Evolutionary conservation across 2,113 vertebrate species (phyloP).

Genomic region (Rynchops niger): DNA sequence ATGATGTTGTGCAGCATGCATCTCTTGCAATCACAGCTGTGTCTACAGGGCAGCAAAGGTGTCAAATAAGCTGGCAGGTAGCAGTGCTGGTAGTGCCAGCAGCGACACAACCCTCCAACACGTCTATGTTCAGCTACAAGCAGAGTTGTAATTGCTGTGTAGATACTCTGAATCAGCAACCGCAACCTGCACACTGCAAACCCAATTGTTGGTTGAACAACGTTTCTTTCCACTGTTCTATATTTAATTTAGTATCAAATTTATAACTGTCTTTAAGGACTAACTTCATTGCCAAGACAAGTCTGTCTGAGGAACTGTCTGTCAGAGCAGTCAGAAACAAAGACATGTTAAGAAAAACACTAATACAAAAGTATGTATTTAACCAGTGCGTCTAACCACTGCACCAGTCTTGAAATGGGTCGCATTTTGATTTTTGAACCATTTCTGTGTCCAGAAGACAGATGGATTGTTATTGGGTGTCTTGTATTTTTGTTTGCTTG

Average conservation of each 20-base stretch:
- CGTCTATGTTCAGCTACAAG: rapidly evolving
- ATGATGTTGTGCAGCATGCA: rapidly evolving
- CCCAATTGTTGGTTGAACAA: rapidly evolving
- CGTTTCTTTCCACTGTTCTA: not conserved
- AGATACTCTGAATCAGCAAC: not conserved
- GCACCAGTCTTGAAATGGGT: not conserved
- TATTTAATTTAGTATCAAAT: not conserved
- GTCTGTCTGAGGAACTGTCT: not conserved
- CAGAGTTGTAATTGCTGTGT: not conserved
- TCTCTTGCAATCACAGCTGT: not conserved
- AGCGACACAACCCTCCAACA: too few species aligned
- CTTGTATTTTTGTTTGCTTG: not conserved
- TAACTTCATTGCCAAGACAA: not conserved
- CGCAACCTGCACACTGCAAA: not conserved
- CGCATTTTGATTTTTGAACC: not conserved
- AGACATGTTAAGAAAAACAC: not conserved
- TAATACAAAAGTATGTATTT: not conserved
- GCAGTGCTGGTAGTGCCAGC: not conserved
- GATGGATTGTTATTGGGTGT: not conserved
- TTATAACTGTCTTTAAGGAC: not conserved
- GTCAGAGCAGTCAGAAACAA: not conserved
- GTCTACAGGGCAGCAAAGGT: not conserved
- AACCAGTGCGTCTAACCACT: not conserved
- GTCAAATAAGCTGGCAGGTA: not conserved
- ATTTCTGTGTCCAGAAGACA: not conserved